phyloP scores from a whole-genome alignment of 2,888 invertebrate species.

The Campoplex nolae region DNA sequence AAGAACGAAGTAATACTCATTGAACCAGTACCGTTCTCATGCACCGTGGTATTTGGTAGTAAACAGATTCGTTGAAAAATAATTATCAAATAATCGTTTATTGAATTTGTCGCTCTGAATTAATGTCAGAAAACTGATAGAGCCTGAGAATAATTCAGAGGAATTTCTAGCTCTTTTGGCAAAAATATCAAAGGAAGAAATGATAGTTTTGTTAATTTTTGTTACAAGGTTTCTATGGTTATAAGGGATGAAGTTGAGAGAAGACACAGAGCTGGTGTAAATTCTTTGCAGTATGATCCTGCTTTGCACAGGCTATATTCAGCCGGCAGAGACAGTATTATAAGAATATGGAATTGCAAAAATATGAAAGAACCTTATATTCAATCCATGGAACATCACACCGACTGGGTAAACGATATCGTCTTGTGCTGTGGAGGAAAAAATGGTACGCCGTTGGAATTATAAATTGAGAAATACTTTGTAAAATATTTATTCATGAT shows the following conservation, averaged over 20 bases:
- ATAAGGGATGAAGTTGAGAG: slow-evolving; percentile 98
- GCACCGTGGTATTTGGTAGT: no score
- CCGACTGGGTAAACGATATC: slow-evolving; percentile 99
- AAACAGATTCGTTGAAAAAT: no score
- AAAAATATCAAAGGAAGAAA: neutral
- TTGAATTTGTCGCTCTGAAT: neutral
- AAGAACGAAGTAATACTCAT: no score
- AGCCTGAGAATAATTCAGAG: no score
- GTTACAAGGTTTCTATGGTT: slow-evolving; percentile 96
- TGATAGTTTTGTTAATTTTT: slow-evolving; percentile 40
- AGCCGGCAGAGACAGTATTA: slow-evolving; percentile 98
- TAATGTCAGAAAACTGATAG: neutral
- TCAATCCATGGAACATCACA: slow-evolving; percentile 99
- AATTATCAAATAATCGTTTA: neutral
- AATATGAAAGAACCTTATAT: slow-evolving; percentile 91
- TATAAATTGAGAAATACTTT: neutral
- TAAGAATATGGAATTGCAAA: slow-evolving; percentile 93
- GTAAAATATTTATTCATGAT: neutral
- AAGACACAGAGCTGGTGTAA: slow-evolving; percentile 97
- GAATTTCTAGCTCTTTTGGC: no score
- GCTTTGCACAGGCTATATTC: slow-evolving; percentile 95
- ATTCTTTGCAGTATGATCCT: slow-evolving; percentile 97
- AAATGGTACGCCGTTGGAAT: slow-evolving; percentile 89
- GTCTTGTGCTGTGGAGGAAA: slow-evolving; percentile 98
- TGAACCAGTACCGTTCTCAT: no score